Conservation (phyloP, 2,113 vertebrate species). For the Pteruthius melanotis region DNA sequence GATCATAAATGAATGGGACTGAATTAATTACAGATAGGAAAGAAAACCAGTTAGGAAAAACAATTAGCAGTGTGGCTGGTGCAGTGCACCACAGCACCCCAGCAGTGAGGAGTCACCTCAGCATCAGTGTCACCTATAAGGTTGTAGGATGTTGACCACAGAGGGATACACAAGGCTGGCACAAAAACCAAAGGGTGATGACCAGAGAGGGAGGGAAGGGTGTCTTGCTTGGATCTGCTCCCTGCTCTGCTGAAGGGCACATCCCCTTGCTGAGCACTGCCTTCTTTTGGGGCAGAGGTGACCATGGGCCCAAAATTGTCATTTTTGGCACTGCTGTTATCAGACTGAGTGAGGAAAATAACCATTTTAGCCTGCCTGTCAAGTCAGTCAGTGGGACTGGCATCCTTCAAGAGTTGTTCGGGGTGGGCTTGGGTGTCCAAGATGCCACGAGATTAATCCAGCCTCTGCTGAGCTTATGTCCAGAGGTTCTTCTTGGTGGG, state of each 20-base stretch:
- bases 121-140: neutral
- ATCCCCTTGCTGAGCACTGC: neutral
- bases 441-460: neutral
- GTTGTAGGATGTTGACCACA: neutral
- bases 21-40: neutral
- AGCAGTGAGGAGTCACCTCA: neutral
- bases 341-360: neutral
- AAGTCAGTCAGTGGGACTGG: neutral
- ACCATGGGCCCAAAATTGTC: fast-evolving
- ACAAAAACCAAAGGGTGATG: neutral
- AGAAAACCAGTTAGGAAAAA: neutral
- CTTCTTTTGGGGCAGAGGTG: neutral
- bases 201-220: neutral
- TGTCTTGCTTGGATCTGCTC: neutral
- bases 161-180: fast-evolving
- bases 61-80: neutral
- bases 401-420: neutral
- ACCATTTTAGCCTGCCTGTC: neutral
- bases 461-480: neutral
- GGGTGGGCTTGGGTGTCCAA: neutral
- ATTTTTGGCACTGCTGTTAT: neutral
- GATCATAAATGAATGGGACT: neutral
- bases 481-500: neutral
- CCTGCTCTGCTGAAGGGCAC: neutral
- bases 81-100: neutral